A percentile compares a stretch with the other conserved stretches of the same genome.
These are phyloP conservation scores for Athripsodes cinereus DNA, from an alignment of 2,888 invertebrate genomes.

Conservation along the genomic window DNA sequence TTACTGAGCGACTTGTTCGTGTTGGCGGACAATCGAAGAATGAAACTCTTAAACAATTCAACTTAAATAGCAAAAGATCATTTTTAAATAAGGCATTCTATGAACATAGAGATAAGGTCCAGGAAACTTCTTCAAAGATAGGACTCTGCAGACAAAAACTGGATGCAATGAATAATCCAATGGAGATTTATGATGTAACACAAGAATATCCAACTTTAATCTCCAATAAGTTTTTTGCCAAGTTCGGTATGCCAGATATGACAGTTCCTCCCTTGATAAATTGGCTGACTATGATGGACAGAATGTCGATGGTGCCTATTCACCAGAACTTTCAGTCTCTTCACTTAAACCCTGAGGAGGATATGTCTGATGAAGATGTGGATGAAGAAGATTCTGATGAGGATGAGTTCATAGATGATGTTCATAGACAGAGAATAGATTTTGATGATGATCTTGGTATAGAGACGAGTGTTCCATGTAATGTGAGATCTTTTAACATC, in stretches of 20 bases:
- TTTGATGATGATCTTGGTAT: not conserved
- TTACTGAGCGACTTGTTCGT: conserved; percentile 57
- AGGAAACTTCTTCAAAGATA: not conserved
- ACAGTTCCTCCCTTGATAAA: not conserved
- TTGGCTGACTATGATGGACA: not conserved
- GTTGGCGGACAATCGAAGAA: conserved; percentile 65
- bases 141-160: not conserved
- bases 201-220: not conserved
- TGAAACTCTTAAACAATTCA: conserved; percentile 48
- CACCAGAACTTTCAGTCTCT: too few relatives aligned
- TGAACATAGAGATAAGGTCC: not conserved
- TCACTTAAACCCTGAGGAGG: too few relatives aligned
- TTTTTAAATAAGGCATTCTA: not conserved
- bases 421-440: not conserved
- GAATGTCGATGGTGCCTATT: not conserved
- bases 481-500: too few relatives aligned
- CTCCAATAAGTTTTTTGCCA: not conserved
- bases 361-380: not conserved
- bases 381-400: not conserved
- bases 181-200: not conserved
- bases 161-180: not conserved
- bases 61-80: conserved; percentile 35
- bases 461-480: too few relatives aligned
- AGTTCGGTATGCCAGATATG: not conserved
- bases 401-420: not conserved